These are phyloP conservation scores for Perccottus glenii DNA, from an alignment of 2,113 vertebrate genomes.

Conservation along the genomic window DNA sequence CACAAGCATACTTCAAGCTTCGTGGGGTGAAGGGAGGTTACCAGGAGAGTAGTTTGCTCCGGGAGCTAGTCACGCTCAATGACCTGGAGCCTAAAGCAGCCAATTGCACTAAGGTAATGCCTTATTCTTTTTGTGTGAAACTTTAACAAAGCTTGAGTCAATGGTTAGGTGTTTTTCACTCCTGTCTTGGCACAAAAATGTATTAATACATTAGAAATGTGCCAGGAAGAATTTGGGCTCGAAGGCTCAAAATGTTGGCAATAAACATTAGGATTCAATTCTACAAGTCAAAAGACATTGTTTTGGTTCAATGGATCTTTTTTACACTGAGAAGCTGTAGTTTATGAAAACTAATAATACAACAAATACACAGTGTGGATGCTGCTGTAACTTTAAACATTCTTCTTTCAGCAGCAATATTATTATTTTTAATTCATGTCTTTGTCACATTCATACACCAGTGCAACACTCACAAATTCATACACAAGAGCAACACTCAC, in stretches of 20 bases:
- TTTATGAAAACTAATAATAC: no score
- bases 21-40: constrained; percentile 96
- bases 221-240: background rate
- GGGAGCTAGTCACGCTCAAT: constrained; percentile 93
- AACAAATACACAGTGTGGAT: no score
- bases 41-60: constrained; percentile 96
- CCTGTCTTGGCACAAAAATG: background rate
- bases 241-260: background rate
- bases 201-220: background rate
- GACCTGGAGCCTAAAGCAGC: constrained; percentile 98
- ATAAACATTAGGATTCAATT: no score
- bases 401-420: no score
- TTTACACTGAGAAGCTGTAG: no score
- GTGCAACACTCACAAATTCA: no score
- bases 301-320: no score
- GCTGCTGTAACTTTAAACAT: no score
- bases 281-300: no score
- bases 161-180: background rate
- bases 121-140: background rate
- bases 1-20: constrained; percentile 97
- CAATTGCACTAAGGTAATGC: constrained; percentile 97
- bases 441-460: no score
- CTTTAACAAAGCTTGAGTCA: background rate
- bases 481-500: no score
- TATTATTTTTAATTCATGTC: no score